phyloP scores from a whole-genome alignment of 2,797 vertebrate species.

The Denticeps clupeoides region DNA sequence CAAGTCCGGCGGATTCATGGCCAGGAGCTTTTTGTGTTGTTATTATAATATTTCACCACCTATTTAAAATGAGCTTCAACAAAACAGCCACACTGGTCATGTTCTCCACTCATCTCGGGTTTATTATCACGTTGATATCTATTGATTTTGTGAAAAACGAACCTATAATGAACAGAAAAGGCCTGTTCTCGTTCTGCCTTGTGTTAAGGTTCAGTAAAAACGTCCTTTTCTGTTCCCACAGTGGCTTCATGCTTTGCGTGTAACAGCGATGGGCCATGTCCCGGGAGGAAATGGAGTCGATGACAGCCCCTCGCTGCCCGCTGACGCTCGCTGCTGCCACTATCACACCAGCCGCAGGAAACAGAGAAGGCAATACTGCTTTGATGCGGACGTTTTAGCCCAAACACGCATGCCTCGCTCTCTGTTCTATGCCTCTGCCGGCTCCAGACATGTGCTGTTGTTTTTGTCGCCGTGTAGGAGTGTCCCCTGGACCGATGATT shows the following conservation, averaged over 20 bases:
- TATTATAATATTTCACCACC: not conserved
- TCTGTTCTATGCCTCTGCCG: conserved; percentile 11
- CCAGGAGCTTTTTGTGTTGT: too few species aligned
- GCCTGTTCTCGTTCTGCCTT: too few species aligned
- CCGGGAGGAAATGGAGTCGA: conserved; percentile 25
- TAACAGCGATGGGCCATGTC: too few species aligned
- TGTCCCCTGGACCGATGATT: conserved; percentile 12
- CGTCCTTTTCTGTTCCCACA: too few species aligned
- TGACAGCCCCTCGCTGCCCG: conserved; percentile 24
- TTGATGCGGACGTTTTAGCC: conserved; percentile 31
- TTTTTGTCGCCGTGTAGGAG: conserved; percentile 22
- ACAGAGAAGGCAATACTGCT: conserved; percentile 26
- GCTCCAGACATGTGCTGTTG: conserved; percentile 19
- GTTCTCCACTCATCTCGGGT: too few species aligned
- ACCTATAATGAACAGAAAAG: too few species aligned
- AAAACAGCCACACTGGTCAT: too few species aligned
- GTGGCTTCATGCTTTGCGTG: too few species aligned
- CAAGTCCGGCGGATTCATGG: conserved; percentile 14
- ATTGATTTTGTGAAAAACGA: too few species aligned
- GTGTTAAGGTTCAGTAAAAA: too few species aligned
- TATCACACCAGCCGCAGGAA: conserved; percentile 34
- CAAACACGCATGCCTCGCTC: conserved; percentile 25
- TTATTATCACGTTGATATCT: too few species aligned
- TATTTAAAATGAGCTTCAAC: not conserved
- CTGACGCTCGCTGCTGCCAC: conserved; percentile 11